These are phyloP conservation scores for Urocyon cinereoargenteus DNA, from an alignment of 2,797 vertebrate genomes.

Conservation along the genomic window DNA sequence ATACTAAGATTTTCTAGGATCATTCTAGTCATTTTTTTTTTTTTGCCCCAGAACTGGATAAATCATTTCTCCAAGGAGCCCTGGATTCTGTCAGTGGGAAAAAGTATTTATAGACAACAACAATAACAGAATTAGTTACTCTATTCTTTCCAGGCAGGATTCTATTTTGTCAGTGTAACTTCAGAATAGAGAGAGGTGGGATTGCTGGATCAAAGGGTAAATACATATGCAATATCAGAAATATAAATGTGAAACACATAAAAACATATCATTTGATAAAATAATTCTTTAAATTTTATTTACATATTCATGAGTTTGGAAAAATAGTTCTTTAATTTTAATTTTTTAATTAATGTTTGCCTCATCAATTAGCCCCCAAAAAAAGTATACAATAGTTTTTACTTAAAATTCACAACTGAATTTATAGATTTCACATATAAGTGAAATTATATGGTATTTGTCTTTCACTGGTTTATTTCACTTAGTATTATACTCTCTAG, in stretches of 20 bases:
- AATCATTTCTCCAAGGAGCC: background rate
- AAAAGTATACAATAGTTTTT: background rate
- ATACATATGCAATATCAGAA: background rate
- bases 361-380: background rate
- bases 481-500: background rate
- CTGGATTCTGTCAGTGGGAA: background rate
- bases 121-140: background rate
- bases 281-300: background rate
- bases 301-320: background rate
- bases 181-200: background rate
- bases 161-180: background rate
- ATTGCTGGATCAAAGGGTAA: background rate
- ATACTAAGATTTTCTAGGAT: background rate
- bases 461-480: background rate
- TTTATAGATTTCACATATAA: background rate
- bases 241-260: background rate
- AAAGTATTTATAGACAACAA: background rate
- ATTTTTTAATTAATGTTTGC: background rate
- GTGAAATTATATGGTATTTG: background rate
- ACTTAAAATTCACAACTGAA: background rate
- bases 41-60: background rate
- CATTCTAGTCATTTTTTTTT: background rate
- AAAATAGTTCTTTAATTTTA: background rate
- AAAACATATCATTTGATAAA: background rate
- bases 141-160: background rate